phyloP scores from a whole-genome alignment of 2,797 vertebrate species.

The Accipiter minullus region DNA sequence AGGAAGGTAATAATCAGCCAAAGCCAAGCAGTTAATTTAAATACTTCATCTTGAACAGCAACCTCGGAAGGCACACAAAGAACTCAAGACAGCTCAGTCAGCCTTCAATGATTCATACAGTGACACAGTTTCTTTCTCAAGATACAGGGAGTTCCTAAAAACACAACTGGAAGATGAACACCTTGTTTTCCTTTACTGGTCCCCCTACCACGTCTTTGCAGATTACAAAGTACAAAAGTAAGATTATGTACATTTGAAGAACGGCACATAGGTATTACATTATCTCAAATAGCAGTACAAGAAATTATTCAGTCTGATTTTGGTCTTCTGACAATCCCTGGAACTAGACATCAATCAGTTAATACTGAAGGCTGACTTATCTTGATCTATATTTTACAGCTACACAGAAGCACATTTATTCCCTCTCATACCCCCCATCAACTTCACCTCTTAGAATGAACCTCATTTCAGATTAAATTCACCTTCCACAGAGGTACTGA shows the following conservation, averaged over 20 bases:
- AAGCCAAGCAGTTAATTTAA: constrained; percentile 14
- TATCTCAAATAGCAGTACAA: neutral
- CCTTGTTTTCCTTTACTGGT: neutral
- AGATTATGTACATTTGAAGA: neutral
- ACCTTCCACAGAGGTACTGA: neutral
- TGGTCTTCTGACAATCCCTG: neutral
- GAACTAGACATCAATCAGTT: neutral
- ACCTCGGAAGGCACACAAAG: constrained; percentile 51
- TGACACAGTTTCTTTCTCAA: neutral
- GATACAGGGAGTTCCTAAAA: neutral
- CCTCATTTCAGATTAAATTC: neutral
- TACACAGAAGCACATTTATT: neutral
- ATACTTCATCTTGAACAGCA: constrained; percentile 17
- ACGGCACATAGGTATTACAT: neutral
- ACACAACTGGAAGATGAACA: neutral
- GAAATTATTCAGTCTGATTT: neutral
- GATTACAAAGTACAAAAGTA: neutral
- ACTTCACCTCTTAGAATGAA: neutral
- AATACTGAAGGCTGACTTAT: neutral
- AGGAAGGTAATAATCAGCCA: constrained; percentile 18
- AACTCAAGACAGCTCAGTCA: neutral
- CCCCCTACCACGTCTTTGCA: neutral
- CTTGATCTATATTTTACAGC: neutral
- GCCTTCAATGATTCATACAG: neutral
- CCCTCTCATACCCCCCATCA: neutral